Percentiles rank a stretch among this genome's conserved stretches.
phyloP scores from a whole-genome alignment of 2,888 invertebrate species.

The Druceiella hillmani region DNA sequence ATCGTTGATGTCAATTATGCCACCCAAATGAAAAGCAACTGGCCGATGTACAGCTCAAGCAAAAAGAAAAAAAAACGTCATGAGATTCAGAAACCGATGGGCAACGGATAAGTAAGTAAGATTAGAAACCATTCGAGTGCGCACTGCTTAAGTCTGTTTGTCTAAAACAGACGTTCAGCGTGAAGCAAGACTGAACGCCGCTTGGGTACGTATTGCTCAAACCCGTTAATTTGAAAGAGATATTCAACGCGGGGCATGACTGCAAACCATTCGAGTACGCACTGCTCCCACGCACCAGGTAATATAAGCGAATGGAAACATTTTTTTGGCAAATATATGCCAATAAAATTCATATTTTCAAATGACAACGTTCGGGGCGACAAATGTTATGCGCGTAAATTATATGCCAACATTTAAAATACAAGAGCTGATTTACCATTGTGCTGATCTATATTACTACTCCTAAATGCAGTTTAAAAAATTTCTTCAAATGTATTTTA shows the following conservation, averaged over 20 bases:
- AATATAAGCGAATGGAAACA: constrained; percentile 13
- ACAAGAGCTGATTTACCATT: constrained; percentile 24
- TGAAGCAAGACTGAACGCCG: too few species aligned
- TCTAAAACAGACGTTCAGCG: too few species aligned
- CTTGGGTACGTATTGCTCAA: neutral
- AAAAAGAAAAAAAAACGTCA: too few species aligned
- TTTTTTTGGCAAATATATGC: constrained; percentile 20
- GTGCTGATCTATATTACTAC: too few species aligned
- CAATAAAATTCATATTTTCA: constrained; percentile 23
- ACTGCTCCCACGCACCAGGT: too few species aligned
- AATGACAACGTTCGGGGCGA: constrained; percentile 23
- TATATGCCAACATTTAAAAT: constrained; percentile 15
- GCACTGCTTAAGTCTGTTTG: too few species aligned
- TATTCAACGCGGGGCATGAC: constrained; percentile 9
- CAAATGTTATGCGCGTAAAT: constrained; percentile 19
- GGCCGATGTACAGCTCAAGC: too few species aligned
- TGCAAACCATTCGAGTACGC: too few species aligned
- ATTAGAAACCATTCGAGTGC: constrained; percentile 5
- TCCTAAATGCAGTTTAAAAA: constrained; percentile 15
- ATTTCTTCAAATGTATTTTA: constrained; percentile 23
- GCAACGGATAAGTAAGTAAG: constrained; percentile 8
- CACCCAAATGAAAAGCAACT: too few species aligned
- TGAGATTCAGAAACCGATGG: neutral
- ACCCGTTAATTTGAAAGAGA: constrained; percentile 9
- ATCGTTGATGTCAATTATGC: too few species aligned